Conservation (phyloP, 2,888 invertebrate genomes). For the Xestobium rufovillosum region DNA sequence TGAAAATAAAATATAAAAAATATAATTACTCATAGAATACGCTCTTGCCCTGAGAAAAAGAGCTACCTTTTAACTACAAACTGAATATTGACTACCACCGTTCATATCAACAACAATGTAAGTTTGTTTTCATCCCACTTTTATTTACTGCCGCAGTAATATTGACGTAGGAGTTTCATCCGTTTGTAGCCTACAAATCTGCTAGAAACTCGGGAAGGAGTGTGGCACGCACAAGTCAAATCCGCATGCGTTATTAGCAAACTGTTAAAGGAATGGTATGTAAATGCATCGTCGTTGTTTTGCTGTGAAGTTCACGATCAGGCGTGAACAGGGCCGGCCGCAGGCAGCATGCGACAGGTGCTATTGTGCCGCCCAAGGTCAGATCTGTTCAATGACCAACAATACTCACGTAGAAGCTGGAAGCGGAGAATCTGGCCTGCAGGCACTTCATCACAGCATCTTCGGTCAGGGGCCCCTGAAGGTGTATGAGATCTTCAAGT, state of each 20-base stretch:
- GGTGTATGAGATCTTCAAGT: conserved; percentile 85
- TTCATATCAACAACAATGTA: too few relatives aligned
- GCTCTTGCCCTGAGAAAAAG: too few relatives aligned
- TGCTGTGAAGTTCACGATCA: conserved; percentile 35
- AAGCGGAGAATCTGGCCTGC: conserved; percentile 79
- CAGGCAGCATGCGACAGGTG: conserved; percentile 25
- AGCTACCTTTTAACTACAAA: too few relatives aligned
- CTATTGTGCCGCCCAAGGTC: conserved; percentile 33
- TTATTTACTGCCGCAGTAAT: too few relatives aligned
- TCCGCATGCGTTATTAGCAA: conserved; percentile 24
- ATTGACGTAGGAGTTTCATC: too few relatives aligned
- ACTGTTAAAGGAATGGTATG: conserved; percentile 27
- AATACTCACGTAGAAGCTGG: conserved; percentile 78
- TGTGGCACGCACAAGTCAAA: too few relatives aligned
- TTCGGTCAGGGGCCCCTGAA: conserved; percentile 87
- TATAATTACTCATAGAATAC: too few relatives aligned
- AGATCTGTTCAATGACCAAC: conserved; percentile 35
- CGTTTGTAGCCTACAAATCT: too few relatives aligned
- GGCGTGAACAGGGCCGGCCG: conserved; percentile 32
- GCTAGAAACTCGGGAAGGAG: too few relatives aligned
- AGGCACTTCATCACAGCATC: conserved; percentile 88
- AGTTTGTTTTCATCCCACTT: too few relatives aligned
- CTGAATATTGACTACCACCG: too few relatives aligned
- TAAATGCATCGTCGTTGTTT: conserved; percentile 29
- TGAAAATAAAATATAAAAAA: too few relatives aligned